These are phyloP conservation scores for Eospalax fontanierii DNA, from an alignment of 2,797 vertebrate species.

Conservation along the genomic window DNA sequence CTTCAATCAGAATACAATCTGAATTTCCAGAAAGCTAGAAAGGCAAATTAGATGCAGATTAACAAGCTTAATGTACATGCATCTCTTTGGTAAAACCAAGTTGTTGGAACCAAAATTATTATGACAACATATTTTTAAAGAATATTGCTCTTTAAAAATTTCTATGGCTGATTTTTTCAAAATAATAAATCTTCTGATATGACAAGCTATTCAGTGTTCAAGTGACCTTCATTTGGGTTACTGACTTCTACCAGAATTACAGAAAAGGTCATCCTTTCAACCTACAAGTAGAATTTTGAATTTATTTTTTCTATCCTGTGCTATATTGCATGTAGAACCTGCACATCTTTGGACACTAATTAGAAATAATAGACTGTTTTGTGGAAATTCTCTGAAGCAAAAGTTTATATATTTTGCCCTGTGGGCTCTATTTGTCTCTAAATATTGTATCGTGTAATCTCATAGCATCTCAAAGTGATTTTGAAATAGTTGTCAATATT, in stretches of 20 bases:
- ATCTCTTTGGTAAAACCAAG: background rate
- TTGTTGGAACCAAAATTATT: constrained; percentile 12
- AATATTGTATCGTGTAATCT: constrained; percentile 54
- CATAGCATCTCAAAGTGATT: constrained; percentile 1
- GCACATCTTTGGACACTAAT: constrained; percentile 21
- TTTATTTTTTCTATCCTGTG: background rate
- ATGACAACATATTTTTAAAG: background rate
- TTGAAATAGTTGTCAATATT: background rate
- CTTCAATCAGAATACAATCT: constrained; percentile 26
- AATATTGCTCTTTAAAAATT: constrained; percentile 44
- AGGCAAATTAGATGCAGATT: constrained; percentile 41
- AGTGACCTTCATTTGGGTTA: constrained; percentile 33
- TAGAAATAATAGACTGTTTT: constrained; percentile 64
- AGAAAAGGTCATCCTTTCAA: constrained; percentile 58
- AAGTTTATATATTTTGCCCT: background rate
- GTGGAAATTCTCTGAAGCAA: constrained; percentile 47
- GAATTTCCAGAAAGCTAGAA: constrained; percentile 33
- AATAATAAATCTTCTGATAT: constrained; percentile 27
- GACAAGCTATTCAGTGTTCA: background rate
- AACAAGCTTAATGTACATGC: background rate
- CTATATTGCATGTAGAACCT: background rate
- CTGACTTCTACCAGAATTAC: constrained; percentile 21
- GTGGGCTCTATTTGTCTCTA: background rate
- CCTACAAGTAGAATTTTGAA: constrained; percentile 10
- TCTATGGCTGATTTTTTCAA: constrained; percentile 6